phyloP scores from a whole-genome alignment of 2,888 invertebrate genomes.

The Sminthurinus aureus region DNA sequence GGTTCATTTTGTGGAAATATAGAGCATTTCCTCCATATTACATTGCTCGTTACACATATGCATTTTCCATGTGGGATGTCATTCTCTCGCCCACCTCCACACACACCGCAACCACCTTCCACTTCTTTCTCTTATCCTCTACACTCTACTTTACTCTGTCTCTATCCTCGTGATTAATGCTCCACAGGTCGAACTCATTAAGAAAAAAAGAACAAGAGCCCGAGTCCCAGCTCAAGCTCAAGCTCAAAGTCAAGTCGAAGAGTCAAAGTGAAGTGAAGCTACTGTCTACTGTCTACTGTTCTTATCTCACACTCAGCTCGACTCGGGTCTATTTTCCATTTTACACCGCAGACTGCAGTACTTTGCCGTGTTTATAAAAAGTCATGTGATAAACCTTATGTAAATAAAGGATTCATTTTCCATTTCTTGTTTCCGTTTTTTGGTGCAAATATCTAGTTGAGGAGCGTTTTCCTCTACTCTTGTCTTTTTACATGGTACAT shows the following conservation, averaged over 20 bases:
- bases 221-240: background rate
- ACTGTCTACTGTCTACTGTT: slow-evolving; percentile 25
- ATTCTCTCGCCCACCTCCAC: background rate
- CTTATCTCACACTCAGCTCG: slow-evolving; percentile 6
- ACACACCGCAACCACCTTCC: background rate
- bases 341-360: background rate
- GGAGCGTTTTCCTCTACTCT: no score
- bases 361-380: background rate
- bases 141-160: no score
- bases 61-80: background rate
- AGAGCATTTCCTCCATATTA: no score
- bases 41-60: no score
- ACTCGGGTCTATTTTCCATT: no score
- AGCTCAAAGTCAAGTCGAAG: no score
- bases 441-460: no score
- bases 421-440: background rate
- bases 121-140: no score
- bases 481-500: no score
- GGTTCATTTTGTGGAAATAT: background rate
- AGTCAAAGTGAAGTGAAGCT: background rate
- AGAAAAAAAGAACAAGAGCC: background rate
- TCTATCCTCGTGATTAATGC: slow-evolving; percentile 13
- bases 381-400: slow-evolving; percentile 16
- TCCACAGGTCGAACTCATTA: slow-evolving; percentile 30
- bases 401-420: background rate